phyloP scores from a whole-genome alignment of 2,888 invertebrate genomes.

The Netelia inedita region DNA sequence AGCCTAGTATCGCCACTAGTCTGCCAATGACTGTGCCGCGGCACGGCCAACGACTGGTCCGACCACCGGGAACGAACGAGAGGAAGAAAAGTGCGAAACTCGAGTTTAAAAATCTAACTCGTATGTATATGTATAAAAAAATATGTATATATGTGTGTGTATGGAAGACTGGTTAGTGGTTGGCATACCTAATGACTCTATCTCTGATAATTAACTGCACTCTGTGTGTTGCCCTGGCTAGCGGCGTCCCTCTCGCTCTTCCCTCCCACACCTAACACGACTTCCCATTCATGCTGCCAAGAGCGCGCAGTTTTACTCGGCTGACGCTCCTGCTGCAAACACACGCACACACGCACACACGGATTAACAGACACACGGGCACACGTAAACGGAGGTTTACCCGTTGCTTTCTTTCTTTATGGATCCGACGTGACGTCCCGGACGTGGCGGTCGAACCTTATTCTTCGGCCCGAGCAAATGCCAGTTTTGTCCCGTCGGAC shows the following conservation, averaged over 20 bases:
- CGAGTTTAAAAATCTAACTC: conserved; percentile 53
- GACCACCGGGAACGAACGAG: conserved; percentile 18
- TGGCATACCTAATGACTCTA: conserved; percentile 72
- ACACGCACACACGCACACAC: conserved; percentile 14
- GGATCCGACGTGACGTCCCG: conserved; percentile 57
- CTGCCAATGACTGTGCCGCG: too few species aligned
- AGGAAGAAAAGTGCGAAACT: conserved; percentile 53
- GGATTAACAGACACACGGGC: background rate
- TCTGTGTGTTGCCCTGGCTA: conserved; percentile 60
- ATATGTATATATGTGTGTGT: conserved; percentile 9
- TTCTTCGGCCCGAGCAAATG: conserved; percentile 29
- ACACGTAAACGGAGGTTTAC: background rate
- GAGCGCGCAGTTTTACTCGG: conserved; percentile 46
- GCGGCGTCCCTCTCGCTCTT: conserved; percentile 50
- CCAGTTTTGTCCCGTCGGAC: conserved; percentile 23
- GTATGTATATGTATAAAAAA: conserved; percentile 36
- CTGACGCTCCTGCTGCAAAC: conserved; percentile 25
- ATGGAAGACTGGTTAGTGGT: conserved; percentile 69
- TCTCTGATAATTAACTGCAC: conserved; percentile 73
- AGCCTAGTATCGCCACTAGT: too few species aligned
- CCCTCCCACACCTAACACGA: conserved; percentile 56
- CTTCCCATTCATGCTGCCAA: conserved; percentile 65
- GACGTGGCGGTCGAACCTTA: conserved; percentile 57
- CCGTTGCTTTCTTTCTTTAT: conserved; percentile 60
- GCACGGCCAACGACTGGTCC: too few species aligned